Conservation (phyloP, 2,888 invertebrate species). For the Coenonympha glycerion region DNA sequence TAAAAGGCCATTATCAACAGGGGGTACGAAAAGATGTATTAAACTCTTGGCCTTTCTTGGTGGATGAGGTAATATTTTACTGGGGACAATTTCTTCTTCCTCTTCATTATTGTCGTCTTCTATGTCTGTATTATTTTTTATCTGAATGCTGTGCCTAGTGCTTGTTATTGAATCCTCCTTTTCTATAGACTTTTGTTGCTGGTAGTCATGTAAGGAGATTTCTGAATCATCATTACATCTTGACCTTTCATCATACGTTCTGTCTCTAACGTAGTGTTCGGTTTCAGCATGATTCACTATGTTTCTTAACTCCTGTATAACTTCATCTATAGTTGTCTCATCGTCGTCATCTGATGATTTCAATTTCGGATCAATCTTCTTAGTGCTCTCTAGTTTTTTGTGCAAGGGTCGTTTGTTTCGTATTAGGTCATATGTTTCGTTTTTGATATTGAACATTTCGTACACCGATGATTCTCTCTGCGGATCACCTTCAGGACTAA, state of each 20-base stretch:
- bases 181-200: conserved; percentile 53
- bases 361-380: conserved; percentile 44
- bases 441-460: conserved; percentile 77
- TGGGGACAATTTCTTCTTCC: conserved; percentile 84
- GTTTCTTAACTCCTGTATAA: conserved; percentile 88
- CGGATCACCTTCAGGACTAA: conserved; percentile 82
- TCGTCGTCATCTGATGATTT: conserved; percentile 79
- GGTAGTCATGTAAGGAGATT: conserved; percentile 51
- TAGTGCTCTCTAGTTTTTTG: conserved; percentile 55
- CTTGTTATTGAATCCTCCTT: conserved; percentile 74
- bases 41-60: conserved; percentile 84
- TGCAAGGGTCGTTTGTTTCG: conserved; percentile 61
- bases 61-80: conserved; percentile 86
- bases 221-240: conserved; percentile 64
- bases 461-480: conserved; percentile 78
- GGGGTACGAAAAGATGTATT: conserved; percentile 80
- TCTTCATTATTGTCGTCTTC: conserved; percentile 68
- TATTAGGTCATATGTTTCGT: conserved; percentile 72
- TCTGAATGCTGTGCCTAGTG: conserved; percentile 71
- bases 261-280: conserved; percentile 74
- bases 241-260: conserved; percentile 49
- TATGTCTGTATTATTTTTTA: conserved; percentile 58
- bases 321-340: conserved; percentile 90
- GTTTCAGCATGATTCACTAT: conserved; percentile 90
- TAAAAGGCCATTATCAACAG: conserved; percentile 75